phyloP scores from a whole-genome alignment of 2,113 vertebrate species.

The Hemibagrus wyckioides region DNA sequence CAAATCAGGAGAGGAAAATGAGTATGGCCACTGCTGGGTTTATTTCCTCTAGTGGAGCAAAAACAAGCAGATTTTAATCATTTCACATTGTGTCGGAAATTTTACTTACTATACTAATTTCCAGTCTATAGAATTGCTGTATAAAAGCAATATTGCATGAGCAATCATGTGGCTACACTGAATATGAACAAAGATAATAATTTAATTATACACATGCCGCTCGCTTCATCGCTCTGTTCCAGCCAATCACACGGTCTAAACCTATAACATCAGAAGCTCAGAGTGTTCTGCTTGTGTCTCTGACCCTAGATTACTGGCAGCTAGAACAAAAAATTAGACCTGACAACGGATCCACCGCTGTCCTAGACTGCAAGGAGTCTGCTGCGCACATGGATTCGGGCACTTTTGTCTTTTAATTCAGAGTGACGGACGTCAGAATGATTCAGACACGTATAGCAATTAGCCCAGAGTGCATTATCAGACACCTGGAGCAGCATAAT shows the following conservation, averaged over 20 bases:
- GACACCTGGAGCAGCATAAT: constrained; percentile 19
- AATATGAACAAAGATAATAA: not conserved
- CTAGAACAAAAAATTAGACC: not conserved
- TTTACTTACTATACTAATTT: not conserved
- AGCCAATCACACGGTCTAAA: not conserved
- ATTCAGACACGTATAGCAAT: constrained; percentile 25
- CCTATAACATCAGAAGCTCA: not conserved
- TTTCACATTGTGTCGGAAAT: no score
- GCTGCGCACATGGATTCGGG: not conserved
- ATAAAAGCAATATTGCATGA: no score
- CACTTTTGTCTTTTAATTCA: not conserved
- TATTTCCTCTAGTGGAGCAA: no score
- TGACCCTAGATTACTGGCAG: not conserved
- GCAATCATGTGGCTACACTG: not conserved
- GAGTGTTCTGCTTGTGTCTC: not conserved
- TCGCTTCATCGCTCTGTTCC: not conserved
- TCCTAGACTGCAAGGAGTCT: not conserved
- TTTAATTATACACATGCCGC: not conserved
- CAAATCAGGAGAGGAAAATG: no score
- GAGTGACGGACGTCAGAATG: not conserved
- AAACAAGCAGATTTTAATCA: no score
- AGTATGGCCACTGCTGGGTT: no score
- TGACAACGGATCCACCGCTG: not conserved
- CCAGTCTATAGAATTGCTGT: not conserved
- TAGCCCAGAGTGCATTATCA: not conserved